Evolutionary conservation across 30 jellyfish, hydroid and myxozoan species (phyloP), one percentile per base, ranked within the genome.

Genomic region (Cassiopea xamachana): DNA sequence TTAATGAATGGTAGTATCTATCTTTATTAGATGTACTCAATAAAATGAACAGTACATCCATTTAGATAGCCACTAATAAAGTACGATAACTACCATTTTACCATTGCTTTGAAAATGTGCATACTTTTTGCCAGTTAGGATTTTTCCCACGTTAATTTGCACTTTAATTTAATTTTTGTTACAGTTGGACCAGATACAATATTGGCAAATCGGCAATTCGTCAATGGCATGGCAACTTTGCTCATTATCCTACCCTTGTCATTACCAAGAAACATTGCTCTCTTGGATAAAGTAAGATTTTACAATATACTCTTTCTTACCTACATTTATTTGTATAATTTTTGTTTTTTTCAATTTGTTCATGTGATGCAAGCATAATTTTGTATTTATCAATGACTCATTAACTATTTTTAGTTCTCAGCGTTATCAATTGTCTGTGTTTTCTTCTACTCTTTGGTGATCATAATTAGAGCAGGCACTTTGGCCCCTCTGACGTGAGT

Each of bases 201-300:
- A 8, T 48, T 89, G 5, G 88, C 92, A 8, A 89, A 89, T 73
- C 82, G 96, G n/a, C 96, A 89, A 80, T 89, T 89, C 76, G 73
- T 89, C 10, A 89, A 89, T 81, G 96, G 96, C 77, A 89, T 89
- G 96, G 96, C 96, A 50, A 89, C 96, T 0, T 55, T 89, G 77
- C 73, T 89, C 2, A 49, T 89, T 60, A 89, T 89, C 71, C 73
- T 89, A 17, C 96, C 96, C 0, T 84, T 89, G 9, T 89, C 96
- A 13, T 86, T 89, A 43, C 96, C 96, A 73, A 58, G 96, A 27
- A 89, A 89, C 80, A 89, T 89, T 46, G 96, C 96, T 17, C 82
- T 89, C 1, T 77, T 89, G 79, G 96, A 89, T 45, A 89, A 89
- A 73, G 96, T 89, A 62, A 50, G 87, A 43, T 1, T 72, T 0